A percentile compares a stretch with the other conserved stretches of the same genome.
Conservation (phyloP, 2,888 invertebrate genomes). For the Macrophya alboannulata region DNA sequence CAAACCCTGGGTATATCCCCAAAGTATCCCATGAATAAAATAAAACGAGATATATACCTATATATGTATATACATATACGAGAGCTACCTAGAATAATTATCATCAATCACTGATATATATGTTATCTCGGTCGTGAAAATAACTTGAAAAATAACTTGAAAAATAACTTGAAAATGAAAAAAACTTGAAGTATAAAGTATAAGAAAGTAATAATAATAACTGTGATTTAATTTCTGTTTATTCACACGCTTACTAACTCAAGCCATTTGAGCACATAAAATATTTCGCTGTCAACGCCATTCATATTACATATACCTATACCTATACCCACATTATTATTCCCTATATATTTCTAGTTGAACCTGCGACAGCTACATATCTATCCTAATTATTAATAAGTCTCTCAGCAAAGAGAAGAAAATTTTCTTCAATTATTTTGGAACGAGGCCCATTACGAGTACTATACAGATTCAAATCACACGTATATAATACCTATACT, state of each 20-base stretch:
- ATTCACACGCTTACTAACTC: background rate
- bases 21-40: constrained; percentile 39
- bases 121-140: background rate
- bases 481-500: background rate
- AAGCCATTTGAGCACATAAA: background rate
- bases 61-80: no score
- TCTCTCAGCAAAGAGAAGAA: background rate
- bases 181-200: background rate
- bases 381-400: constrained; percentile 20
- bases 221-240: background rate
- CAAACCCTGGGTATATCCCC: background rate
- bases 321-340: background rate
- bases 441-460: background rate
- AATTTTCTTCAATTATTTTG: background rate
- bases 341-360: no score
- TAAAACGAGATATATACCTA: background rate
- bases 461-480: background rate
- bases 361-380: background rate
- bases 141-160: background rate
- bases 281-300: constrained; percentile 23
- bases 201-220: background rate
- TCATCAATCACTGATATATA: background rate
- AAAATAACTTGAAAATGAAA: background rate
- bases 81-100: constrained; percentile 18
- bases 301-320: background rate